A percentile compares a stretch with the other conserved stretches of the same genome.
These are phyloP conservation scores for Zaprionus davidi DNA, from an alignment of 1,140 invertebrate genomes.

Conservation along the genomic window DNA sequence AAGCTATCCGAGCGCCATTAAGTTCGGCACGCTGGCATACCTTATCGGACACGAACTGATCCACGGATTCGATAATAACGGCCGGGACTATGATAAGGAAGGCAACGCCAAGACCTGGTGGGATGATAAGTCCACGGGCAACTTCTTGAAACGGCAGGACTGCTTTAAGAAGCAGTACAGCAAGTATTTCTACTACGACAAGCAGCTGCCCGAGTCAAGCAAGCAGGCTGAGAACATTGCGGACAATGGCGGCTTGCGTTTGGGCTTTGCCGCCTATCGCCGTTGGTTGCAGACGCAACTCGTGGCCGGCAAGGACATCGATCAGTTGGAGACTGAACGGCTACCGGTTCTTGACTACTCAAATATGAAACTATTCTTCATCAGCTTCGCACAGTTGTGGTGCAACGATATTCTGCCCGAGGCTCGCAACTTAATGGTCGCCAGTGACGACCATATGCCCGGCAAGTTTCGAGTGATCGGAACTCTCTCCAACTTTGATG, in stretches of 20 bases:
- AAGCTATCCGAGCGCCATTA: constrained; percentile 73
- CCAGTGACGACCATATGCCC: not conserved
- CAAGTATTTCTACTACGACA: constrained; percentile 55
- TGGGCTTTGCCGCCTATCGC: constrained; percentile 86
- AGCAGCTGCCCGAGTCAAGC: not conserved
- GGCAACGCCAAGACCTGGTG: constrained; percentile 85
- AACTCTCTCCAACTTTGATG: constrained; percentile 87
- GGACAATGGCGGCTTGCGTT: constrained; percentile 89
- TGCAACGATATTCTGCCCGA: not conserved
- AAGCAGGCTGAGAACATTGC: constrained; percentile 87
- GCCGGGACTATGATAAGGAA: constrained; percentile 96
- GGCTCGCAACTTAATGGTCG: not conserved
- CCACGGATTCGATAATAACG: constrained; percentile 87
- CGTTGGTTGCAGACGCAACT: constrained; percentile 85
- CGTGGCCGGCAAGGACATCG: not conserved
- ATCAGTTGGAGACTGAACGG: constrained; percentile 77
- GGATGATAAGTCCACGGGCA: constrained; percentile 54
- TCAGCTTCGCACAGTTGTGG: constrained; percentile 87
- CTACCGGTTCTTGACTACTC: constrained; percentile 85
- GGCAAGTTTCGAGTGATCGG: constrained; percentile 77
- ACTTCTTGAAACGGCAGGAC: constrained; percentile 46
- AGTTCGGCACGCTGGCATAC: constrained; percentile 88
- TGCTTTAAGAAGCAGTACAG: constrained; percentile 74
- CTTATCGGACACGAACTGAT: constrained; percentile 90
- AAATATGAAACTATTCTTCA: constrained; percentile 90